phyloP scores from a whole-genome alignment of 92 coral and sea anemone species.

The Pocillopora meandrina region DNA sequence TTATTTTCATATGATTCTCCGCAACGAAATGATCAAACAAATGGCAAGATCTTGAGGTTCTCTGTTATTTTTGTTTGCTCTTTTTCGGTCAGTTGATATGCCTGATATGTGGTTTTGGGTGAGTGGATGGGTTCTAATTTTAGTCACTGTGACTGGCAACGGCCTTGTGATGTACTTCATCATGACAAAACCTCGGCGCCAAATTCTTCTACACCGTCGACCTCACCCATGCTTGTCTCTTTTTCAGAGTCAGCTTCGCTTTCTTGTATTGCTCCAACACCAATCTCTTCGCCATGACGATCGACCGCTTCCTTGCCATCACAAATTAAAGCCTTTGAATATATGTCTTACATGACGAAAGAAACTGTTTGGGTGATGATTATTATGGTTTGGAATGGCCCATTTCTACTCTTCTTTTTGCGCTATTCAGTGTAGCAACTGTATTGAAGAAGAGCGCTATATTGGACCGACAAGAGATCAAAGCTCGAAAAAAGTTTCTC shows the following conservation, averaged over 20 bases:
- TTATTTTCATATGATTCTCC: too few relatives aligned
- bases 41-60: too few relatives aligned
- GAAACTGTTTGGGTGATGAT: neutral
- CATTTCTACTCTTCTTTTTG: neutral
- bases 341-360: constrained; percentile 8
- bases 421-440: constrained; percentile 13
- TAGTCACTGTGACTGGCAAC: neutral
- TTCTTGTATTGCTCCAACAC: neutral
- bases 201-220: neutral
- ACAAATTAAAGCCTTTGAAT: constrained; percentile 24
- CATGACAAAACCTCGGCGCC: neutral
- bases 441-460: neutral
- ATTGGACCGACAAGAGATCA: neutral
- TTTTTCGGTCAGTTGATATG: too few relatives aligned
- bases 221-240: neutral
- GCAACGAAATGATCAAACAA: too few relatives aligned
- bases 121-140: neutral
- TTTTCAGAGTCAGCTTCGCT: neutral
- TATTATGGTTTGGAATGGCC: constrained; percentile 19
- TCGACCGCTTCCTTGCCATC: constrained; percentile 49
- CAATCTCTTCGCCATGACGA: constrained; percentile 38
- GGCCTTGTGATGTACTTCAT: neutral
- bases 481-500: constrained; percentile 12
- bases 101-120: constrained; percentile 1
- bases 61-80: too few relatives aligned